A percentile compares a stretch with the other conserved stretches of the same genome.
These are phyloP conservation scores for Mechanitis mazaeus DNA, from an alignment of 2,888 invertebrate species.

Conservation along the genomic window DNA sequence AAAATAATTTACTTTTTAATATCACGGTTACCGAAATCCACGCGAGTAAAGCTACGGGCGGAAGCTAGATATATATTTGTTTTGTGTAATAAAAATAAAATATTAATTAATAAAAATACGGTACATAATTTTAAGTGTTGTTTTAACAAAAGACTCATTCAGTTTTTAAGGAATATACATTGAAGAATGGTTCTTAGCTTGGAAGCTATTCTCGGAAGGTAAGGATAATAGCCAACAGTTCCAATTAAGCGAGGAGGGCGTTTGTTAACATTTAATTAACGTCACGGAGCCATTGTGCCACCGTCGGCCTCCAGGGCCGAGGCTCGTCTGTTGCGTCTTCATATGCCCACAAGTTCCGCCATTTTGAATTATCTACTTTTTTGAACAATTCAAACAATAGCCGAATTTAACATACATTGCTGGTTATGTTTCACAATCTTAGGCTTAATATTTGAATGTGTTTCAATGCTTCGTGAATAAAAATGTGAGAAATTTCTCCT, in stretches of 20 bases:
- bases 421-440: slow-evolving; percentile 14
- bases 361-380: slow-evolving; percentile 52
- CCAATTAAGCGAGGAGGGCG: slow-evolving; percentile 76
- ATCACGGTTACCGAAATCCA: too few relatives aligned
- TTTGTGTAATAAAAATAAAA: too few relatives aligned
- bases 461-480: slow-evolving; percentile 27
- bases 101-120: slow-evolving; percentile 6
- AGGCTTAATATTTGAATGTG: slow-evolving; percentile 5
- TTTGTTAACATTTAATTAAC: slow-evolving; percentile 78
- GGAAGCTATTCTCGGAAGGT: slow-evolving; percentile 69
- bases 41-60: too few relatives aligned
- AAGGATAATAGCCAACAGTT: slow-evolving; percentile 76
- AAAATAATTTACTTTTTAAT: too few relatives aligned
- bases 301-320: slow-evolving; percentile 55
- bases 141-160: slow-evolving; percentile 41
- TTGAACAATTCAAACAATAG: slow-evolving; percentile 28
- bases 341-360: slow-evolving; percentile 57
- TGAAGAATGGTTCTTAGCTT: slow-evolving; percentile 62
- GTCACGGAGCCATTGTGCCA: slow-evolving; percentile 71
- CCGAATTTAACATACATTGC: slow-evolving; percentile 34
- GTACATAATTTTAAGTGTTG: slow-evolving; percentile 35
- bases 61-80: too few relatives aligned
- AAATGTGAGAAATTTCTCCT: slow-evolving; percentile 17
- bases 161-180: slow-evolving; percentile 52
- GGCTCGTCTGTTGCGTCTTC: slow-evolving; percentile 50